A percentile compares a stretch with the other conserved stretches of the same genome.
These are phyloP conservation scores for Lepus europaeus DNA, from an alignment of 2,113 vertebrate species.

Conservation along the genomic window DNA sequence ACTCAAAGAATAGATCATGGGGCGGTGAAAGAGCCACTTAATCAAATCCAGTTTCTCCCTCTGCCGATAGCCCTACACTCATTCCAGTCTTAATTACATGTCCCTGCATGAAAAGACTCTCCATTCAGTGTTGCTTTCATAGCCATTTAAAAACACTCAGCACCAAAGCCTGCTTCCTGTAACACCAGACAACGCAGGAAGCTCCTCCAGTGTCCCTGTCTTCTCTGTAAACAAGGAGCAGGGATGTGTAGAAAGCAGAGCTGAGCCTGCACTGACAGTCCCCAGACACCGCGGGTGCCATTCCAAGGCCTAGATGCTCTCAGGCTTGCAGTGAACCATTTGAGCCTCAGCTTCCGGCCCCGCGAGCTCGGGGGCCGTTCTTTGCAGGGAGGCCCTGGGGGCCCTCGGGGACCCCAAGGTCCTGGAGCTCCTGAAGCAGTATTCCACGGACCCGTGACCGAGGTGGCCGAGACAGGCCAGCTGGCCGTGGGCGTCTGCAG, in stretches of 20 bases:
- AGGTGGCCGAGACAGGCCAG: too few relatives aligned
- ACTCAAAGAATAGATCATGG: constrained; percentile 79
- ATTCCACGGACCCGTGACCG: too few relatives aligned
- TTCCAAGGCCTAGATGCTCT: constrained; percentile 49
- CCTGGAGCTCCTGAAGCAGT: too few relatives aligned
- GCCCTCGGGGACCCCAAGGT: too few relatives aligned
- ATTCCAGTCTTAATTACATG: constrained; percentile 76
- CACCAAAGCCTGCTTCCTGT: constrained; percentile 77
- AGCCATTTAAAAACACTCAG: constrained; percentile 80
- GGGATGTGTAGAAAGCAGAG: constrained; percentile 73
- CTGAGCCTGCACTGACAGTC: constrained; percentile 78
- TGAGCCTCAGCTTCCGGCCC: too few relatives aligned
- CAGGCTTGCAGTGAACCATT: constrained; percentile 76
- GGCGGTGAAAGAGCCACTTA: constrained; percentile 78
- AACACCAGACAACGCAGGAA: constrained; percentile 70
- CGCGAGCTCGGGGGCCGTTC: too few relatives aligned
- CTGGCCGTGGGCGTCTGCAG: too few relatives aligned
- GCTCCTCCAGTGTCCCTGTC: constrained; percentile 70
- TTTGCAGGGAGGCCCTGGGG: too few relatives aligned
- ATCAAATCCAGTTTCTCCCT: constrained; percentile 77
- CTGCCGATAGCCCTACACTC: constrained; percentile 69
- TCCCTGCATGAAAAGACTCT: constrained; percentile 82
- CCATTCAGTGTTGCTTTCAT: constrained; percentile 78
- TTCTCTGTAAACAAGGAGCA: constrained; percentile 72
- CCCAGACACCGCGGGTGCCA: constrained; percentile 78